phyloP scores from a whole-genome alignment of 2,113 vertebrate genomes.

The Marmota flaviventris region DNA sequence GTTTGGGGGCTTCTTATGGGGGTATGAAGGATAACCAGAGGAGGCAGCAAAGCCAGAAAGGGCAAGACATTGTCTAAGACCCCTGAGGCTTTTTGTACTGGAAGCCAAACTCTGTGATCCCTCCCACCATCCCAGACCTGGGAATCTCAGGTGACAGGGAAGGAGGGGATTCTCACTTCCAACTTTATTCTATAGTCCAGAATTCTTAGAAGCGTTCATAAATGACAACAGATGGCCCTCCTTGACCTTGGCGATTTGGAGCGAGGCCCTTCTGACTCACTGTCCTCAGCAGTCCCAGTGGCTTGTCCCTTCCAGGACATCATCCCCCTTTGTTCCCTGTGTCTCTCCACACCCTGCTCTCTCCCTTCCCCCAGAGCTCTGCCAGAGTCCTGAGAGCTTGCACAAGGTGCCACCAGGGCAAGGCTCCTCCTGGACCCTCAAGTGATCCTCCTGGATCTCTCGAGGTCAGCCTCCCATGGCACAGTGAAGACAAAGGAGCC shows the following conservation, averaged over 20 bases:
- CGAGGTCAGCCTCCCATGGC: accelerated
- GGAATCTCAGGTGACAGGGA: not conserved
- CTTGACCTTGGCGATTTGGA: not conserved
- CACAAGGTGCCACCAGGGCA: not conserved
- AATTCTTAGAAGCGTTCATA: not conserved
- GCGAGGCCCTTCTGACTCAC: not conserved
- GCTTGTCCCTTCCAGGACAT: not conserved
- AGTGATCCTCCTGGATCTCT: too few species aligned
- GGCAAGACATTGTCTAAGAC: not conserved
- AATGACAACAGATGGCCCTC: not conserved
- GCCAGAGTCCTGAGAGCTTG: not conserved
- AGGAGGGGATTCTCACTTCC: not conserved
- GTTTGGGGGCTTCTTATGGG: not conserved
- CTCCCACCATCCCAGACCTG: accelerated
- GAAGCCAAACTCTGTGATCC: not conserved
- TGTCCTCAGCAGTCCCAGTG: accelerated
- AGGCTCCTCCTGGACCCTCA: not conserved
- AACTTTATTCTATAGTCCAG: not conserved
- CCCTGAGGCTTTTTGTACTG: not conserved
- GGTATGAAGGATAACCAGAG: not conserved
- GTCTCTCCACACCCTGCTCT: not conserved
- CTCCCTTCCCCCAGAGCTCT: not conserved
- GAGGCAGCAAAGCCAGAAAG: not conserved
- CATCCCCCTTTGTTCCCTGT: accelerated
- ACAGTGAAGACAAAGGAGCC: not conserved